These are phyloP conservation scores for Erebia epiphron DNA, from an alignment of 2,888 invertebrate species.

Conservation along the genomic window DNA sequence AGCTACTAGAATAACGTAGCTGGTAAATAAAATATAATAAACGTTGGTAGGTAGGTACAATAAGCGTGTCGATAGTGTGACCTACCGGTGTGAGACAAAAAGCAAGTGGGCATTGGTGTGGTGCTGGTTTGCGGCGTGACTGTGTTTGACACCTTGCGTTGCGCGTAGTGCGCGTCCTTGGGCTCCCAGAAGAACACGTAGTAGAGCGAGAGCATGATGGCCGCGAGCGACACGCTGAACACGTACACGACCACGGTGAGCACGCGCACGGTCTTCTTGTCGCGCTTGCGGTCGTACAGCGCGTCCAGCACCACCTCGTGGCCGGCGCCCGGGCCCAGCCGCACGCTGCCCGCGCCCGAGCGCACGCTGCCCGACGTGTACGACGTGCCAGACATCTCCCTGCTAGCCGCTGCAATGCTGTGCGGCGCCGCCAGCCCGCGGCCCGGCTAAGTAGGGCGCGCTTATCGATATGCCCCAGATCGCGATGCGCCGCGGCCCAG, in stretches of 20 bases:
- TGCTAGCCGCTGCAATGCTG: conserved; percentile 56
- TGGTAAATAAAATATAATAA: neutral
- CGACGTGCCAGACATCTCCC: conserved; percentile 82
- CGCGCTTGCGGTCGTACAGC: conserved; percentile 91
- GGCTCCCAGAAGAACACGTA: conserved; percentile 98
- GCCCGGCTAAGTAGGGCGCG: conserved; percentile 74
- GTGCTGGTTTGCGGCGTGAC: conserved; percentile 79
- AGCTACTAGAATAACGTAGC: too few species aligned
- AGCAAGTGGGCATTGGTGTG: conserved; percentile 82
- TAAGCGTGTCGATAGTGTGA: conserved; percentile 72
- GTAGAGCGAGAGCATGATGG: conserved; percentile 96
- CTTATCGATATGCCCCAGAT: conserved; percentile 80
- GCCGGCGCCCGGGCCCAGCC: conserved; percentile 61
- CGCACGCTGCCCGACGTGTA: conserved; percentile 81
- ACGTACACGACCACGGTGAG: conserved; percentile 97
- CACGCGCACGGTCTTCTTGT: conserved; percentile 94
- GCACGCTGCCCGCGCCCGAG: conserved; percentile 72
- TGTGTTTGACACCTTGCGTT: conserved; percentile 79
- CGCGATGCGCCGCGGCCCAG: conserved; percentile 61
- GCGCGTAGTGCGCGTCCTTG: conserved; percentile 79
- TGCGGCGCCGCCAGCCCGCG: conserved; percentile 45
- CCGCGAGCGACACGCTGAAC: conserved; percentile 96
- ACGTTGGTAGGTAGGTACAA: conserved; percentile 30
- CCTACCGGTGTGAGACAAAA: conserved; percentile 81
- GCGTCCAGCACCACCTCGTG: conserved; percentile 88